Evolutionary conservation across 2,797 vertebrate species (phyloP), one percentile per base, ranked within the genome.

Genomic region (Limnodromus scolopaceus): DNA sequence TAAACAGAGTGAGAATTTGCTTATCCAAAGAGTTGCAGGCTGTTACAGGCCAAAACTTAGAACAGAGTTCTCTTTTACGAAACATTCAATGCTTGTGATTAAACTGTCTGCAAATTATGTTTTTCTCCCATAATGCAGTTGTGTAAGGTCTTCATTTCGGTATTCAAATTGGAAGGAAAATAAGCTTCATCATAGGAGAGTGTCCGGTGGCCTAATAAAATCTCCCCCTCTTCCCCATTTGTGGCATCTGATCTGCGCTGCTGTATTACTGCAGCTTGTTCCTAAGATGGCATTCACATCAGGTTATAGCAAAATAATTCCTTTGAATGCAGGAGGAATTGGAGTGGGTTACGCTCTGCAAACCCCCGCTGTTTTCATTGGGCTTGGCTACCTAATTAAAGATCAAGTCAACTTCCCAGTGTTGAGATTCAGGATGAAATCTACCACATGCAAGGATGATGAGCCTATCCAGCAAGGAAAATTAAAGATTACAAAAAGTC

Each of bases 401-500:
- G 87, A 93, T 87, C 60, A 69, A 93, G 74, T 79, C 74, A 89
- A 46, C 92, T 95, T 93, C 38, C 38, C 60, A 51, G 60, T 93
- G 80, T 57, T 85, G 84, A 90, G 78, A 92, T 94, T 91, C 81
- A 69, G 41, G 48, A 80, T 86, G 85, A 97, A 96, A 93, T 92
- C 94, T 92, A 70, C 84, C 87, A 81, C 84, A 87, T 79, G 87
- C 80, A 70, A 96, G 39, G 86, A 88, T 91, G 80, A 93, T 80
- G 66, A 93, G 81, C 71, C 86, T 89, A 83, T 79, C 64, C 68
- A 91, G 92, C 80, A 92, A 70, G 75, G 68, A 95, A 92, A 88
- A 89, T 70, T 63, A 88, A 93, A 95, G 90, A 72, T 69, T 46
- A 23, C 24, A n/a, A 78, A 70, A 63, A 60, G 60, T 70, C 70